These are phyloP conservation scores for Drosophila willistoni DNA, from an alignment of 1,140 invertebrate species.

Conservation along the genomic window DNA sequence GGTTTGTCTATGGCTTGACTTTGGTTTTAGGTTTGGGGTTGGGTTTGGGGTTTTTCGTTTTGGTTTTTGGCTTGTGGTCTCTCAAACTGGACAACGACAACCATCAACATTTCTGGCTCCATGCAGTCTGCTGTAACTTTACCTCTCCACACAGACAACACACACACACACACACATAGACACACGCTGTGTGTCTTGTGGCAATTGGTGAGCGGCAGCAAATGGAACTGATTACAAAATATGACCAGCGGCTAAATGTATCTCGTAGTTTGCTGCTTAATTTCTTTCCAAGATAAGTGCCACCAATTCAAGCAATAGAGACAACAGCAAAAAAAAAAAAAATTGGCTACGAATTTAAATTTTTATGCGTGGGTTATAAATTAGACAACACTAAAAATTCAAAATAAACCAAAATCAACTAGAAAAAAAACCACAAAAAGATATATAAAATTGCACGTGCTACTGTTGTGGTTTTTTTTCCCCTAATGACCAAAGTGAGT, in stretches of 20 bases:
- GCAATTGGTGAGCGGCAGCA: constrained; percentile 68
- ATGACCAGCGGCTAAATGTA: constrained; percentile 80
- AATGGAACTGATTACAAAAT: constrained; percentile 81
- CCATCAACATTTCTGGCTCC: constrained; percentile 39
- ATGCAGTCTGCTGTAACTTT: constrained; percentile 51
- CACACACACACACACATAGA: constrained; percentile 24
- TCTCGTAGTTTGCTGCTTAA: constrained; percentile 77
- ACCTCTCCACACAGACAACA: constrained; percentile 8
- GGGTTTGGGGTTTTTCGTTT: neutral
- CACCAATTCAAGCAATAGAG: neutral
- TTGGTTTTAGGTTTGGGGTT: constrained; percentile 31
- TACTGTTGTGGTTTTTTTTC: constrained; percentile 27
- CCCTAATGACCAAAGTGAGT: constrained; percentile 17
- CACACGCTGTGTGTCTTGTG: constrained; percentile 3
- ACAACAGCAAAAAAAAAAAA: neutral
- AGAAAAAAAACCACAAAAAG: neutral
- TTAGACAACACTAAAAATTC: constrained; percentile 49
- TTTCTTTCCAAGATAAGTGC: constrained; percentile 73
- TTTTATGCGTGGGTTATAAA: constrained; percentile 72
- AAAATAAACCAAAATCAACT: constrained; percentile 13
- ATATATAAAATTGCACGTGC: neutral
- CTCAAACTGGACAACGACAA: constrained; percentile 45
- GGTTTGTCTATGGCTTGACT: constrained; percentile 27
- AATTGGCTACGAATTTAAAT: constrained; percentile 39
- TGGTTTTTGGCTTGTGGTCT: constrained; percentile 22